These are phyloP conservation scores for Acanthosepion esculentum DNA, from an alignment of 2,888 invertebrate species.

Conservation along the genomic window DNA sequence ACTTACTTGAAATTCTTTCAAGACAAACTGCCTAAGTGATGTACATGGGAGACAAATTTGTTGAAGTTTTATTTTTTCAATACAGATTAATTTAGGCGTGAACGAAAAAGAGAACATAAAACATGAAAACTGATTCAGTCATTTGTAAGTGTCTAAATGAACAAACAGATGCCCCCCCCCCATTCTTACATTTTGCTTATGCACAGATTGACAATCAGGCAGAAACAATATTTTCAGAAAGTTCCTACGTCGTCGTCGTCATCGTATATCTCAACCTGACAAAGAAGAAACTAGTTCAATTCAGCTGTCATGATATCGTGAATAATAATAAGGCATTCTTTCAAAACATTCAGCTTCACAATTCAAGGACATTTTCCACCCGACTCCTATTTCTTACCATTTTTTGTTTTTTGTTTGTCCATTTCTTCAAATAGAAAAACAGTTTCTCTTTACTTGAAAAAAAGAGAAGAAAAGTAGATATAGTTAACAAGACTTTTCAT, in stretches of 20 bases:
- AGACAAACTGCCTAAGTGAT: too few species aligned
- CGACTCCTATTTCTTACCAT: background rate
- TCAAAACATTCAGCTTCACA: background rate
- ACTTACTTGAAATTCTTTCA: too few species aligned
- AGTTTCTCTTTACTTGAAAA: background rate
- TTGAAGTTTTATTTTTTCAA: too few species aligned
- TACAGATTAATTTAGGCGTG: too few species aligned
- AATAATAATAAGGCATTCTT: constrained; percentile 4
- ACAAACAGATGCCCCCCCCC: too few species aligned
- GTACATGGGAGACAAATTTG: too few species aligned
- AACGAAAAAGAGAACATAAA: too few species aligned
- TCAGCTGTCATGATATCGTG: background rate
- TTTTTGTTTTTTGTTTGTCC: background rate
- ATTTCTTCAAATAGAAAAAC: background rate
- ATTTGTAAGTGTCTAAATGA: too few species aligned
- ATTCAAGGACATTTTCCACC: background rate
- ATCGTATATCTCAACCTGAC: background rate
- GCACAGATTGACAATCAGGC: background rate
- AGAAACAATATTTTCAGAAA: background rate
- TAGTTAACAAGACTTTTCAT: background rate
- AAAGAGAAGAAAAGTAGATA: background rate
- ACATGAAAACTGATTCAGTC: too few species aligned
- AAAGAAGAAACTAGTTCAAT: background rate
- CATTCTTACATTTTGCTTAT: too few species aligned
- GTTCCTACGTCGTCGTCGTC: background rate